Percentiles rank a stretch among this genome's conserved stretches.
Conservation (phyloP, 2,113 vertebrate species). For the Vireo altiloquus region DNA sequence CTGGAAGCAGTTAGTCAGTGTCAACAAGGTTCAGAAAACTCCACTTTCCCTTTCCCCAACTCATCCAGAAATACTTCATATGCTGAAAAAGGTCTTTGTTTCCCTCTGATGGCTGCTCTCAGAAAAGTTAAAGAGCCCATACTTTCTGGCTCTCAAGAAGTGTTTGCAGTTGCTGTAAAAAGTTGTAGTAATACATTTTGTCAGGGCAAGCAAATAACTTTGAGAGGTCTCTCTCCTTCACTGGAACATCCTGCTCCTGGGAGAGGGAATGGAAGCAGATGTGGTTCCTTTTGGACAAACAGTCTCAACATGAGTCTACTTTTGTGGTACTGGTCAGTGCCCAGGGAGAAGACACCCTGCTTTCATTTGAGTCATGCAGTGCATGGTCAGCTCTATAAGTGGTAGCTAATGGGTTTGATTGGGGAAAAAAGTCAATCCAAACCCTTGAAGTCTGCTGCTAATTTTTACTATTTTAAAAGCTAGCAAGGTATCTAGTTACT, state of each 20-base stretch:
- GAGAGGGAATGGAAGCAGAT: neutral
- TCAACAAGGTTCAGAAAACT: neutral
- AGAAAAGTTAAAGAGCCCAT: neutral
- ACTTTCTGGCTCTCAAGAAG: neutral
- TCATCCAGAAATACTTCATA: neutral
- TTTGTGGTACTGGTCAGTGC: neutral
- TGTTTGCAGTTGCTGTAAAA: neutral
- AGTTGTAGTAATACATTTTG: neutral
- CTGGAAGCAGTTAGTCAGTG: neutral
- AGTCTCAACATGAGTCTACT: accelerated
- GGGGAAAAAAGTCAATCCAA: neutral
- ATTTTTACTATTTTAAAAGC: neutral
- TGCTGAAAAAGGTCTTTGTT: neutral
- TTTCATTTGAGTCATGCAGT: neutral
- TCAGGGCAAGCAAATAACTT: neutral
- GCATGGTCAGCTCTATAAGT: accelerated
- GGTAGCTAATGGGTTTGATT: neutral
- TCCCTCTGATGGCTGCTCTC: neutral
- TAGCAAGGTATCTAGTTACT: neutral
- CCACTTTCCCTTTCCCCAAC: neutral
- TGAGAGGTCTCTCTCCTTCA: neutral
- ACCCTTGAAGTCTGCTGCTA: neutral
- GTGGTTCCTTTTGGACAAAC: neutral
- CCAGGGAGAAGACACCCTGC: neutral
- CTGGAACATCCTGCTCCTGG: neutral